A percentile compares a stretch with the other conserved stretches of the same genome.
Conservation (phyloP, 2,113 vertebrate species). For the Brachyhypopomus occidentalis region DNA sequence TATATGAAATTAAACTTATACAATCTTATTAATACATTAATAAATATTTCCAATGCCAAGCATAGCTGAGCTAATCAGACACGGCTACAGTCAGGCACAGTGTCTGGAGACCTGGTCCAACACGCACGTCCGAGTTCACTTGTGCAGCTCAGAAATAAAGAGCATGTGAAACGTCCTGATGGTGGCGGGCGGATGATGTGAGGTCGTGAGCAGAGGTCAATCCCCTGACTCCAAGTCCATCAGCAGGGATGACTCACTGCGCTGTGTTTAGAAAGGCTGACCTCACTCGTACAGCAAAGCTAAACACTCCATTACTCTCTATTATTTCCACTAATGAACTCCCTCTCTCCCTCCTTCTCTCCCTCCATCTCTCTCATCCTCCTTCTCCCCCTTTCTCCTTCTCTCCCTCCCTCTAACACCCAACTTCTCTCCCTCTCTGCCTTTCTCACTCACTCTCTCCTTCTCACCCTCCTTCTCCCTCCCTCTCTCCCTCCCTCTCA, state of each 20-base stretch:
- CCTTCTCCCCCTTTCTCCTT: slow-evolving; percentile 6
- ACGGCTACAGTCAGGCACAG: no score
- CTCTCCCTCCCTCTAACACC: background rate
- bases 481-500: background rate
- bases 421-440: slow-evolving; percentile 12
- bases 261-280: slow-evolving; percentile 52
- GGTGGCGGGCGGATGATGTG: background rate
- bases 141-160: background rate
- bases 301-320: slow-evolving; percentile 28
- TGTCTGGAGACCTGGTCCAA: background rate
- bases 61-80: background rate
- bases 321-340: slow-evolving; percentile 50
- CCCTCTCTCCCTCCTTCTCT: background rate
- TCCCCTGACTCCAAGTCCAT: background rate
- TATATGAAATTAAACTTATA: no score
- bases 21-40: no score
- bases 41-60: background rate
- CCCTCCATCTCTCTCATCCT: background rate
- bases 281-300: slow-evolving; percentile 26
- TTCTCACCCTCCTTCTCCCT: background rate
- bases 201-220: background rate
- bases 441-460: background rate
- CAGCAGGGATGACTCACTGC: slow-evolving; percentile 38
- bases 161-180: background rate
- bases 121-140: background rate